Evolutionary conservation across 2,113 vertebrate genomes (phyloP), one percentile per base, ranked within the genome.

Genomic region (Epinephelus cyanopodus): DNA sequence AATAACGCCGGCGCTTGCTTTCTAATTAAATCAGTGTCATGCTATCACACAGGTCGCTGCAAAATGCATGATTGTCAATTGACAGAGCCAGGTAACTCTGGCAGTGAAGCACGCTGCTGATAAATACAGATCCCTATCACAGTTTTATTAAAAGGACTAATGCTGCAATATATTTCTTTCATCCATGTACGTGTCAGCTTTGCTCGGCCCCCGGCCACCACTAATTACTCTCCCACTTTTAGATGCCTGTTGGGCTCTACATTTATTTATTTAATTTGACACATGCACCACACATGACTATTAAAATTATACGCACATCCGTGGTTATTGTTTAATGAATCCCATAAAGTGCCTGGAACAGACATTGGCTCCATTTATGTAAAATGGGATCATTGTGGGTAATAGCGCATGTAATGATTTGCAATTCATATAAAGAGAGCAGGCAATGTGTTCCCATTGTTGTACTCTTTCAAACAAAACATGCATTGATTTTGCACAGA

Each of bases 11-110:
- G 23, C 12, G 25, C 65, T 85, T 68, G 56, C 33, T 56, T 61
- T 75, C 50, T 74, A 83, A 87, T 88, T 84, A 90, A 89, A 91
- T 90, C 87, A 82, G 76, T 77, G 85, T 77, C 61, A 61, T 56
- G 39, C 66, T 19, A 48, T 88, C 66, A 23, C 66, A 29, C 1
- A 12, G 69, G 29, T 74, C 25, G 60, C 57, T 76, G 74, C 42
- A 66, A 78, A 84, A 82, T 86, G 6, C 75, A 72, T 69, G 29
- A 63, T 45, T 19, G 63, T 64, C 45, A 75, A 18, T 86, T 65
- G 54, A 62, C 27, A 54, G 65, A 63, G 73, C 15, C 74, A 86
- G 83, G 63, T 81, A 37, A 45, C 37, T 11, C 53, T 58, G 69
- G 14, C 64, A 19, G 50, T 33, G 5, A 66, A 70, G 64, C 17